Percentiles rank a stretch among this genome's conserved stretches.
These are phyloP conservation scores for Catamblyrhynchus diadema DNA, from an alignment of 2,797 vertebrate genomes.

Conservation along the genomic window DNA sequence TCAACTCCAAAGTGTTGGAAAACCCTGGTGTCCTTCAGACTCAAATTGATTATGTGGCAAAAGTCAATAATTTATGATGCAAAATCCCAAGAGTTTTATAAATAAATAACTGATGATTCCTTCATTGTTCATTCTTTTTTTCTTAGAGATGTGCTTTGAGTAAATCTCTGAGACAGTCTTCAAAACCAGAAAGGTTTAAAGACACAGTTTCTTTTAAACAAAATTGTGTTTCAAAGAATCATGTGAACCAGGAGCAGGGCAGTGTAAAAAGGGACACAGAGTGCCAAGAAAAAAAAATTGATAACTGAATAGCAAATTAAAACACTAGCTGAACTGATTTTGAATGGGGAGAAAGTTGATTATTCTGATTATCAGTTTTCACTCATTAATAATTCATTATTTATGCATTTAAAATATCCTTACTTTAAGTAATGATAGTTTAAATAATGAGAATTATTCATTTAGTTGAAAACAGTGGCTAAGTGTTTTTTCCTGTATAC, in stretches of 20 bases:
- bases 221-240: neutral
- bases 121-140: neutral
- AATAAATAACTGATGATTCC: neutral
- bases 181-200: neutral
- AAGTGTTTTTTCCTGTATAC: neutral
- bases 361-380: neutral
- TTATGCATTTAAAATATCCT: neutral
- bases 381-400: neutral
- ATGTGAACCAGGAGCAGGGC: neutral
- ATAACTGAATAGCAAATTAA: neutral
- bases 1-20: neutral
- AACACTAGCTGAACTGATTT: neutral
- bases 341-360: neutral
- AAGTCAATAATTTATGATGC: neutral
- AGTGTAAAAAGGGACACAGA: neutral
- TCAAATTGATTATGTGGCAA: neutral
- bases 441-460: neutral
- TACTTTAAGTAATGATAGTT: neutral
- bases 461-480: neutral
- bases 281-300: neutral
- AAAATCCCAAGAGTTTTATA: neutral
- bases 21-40: neutral
- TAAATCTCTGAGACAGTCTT: neutral
- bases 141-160: neutral
- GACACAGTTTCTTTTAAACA: neutral